These are phyloP conservation scores for Neosilurus hyrtlii DNA, from an alignment of 2,797 vertebrate species.

Conservation along the genomic window DNA sequence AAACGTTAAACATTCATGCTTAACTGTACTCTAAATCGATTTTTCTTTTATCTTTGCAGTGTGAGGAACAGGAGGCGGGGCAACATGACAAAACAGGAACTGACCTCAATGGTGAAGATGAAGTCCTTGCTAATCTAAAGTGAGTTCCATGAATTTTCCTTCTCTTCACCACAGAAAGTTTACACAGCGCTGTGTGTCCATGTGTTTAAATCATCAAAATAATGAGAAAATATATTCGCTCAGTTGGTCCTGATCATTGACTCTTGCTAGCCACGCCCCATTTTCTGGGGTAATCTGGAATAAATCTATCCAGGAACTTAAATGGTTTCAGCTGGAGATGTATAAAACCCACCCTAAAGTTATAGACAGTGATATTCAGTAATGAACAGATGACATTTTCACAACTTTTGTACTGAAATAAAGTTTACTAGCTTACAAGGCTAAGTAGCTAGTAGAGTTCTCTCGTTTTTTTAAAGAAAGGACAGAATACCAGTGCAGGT, in stretches of 20 bases:
- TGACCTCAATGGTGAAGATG: slow-evolving; percentile 80
- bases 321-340: too few species aligned
- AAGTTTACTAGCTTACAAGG: too few species aligned
- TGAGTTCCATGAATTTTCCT: slow-evolving; percentile 48
- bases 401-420: too few species aligned
- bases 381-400: too few species aligned
- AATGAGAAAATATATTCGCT: not conserved
- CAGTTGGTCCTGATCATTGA: not conserved
- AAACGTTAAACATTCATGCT: not conserved
- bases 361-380: too few species aligned
- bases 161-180: not conserved
- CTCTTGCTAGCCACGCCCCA: too few species aligned
- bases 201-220: not conserved
- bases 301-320: too few species aligned
- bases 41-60: slow-evolving; percentile 56
- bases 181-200: not conserved
- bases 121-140: slow-evolving; percentile 78
- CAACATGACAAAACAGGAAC: slow-evolving; percentile 74
- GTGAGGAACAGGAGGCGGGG: slow-evolving; percentile 68
- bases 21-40: not conserved
- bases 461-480: too few species aligned
- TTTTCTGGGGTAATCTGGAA: too few species aligned
- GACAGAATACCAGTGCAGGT: too few species aligned
- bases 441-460: too few species aligned
- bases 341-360: too few species aligned